phyloP scores from a whole-genome alignment of 2,113 vertebrate species.

The Ameiurus melas region DNA sequence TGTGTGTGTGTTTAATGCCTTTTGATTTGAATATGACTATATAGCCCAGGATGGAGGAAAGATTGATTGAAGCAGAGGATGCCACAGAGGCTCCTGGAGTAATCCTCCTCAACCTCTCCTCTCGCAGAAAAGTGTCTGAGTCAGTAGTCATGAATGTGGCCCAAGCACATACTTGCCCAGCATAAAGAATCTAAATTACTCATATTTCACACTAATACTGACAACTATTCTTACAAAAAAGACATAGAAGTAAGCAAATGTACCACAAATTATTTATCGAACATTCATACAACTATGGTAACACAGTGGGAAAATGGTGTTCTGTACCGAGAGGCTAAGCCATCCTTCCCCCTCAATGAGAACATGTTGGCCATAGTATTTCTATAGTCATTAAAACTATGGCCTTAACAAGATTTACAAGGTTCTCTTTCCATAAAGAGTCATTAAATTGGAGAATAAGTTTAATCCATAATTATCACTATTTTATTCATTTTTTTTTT shows the following conservation, averaged over 20 bases:
- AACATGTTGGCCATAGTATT: not conserved
- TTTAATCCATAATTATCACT: not conserved
- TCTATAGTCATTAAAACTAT: not conserved
- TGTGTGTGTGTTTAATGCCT: constrained; percentile 12
- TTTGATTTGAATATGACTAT: not conserved
- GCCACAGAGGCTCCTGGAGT: constrained; percentile 37
- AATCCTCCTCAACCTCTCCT: constrained; percentile 31
- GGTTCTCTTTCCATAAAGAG: not conserved
- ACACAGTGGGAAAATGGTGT: not conserved
- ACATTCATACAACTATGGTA: not conserved
- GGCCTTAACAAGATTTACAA: not conserved
- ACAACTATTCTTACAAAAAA: not conserved
- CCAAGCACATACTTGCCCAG: not conserved
- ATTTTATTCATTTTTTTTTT: not conserved
- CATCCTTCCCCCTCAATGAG: not conserved
- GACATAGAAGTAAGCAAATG: not conserved
- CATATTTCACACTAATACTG: not conserved
- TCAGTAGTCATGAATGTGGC: constrained; percentile 13
- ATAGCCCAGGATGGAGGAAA: constrained; percentile 1
- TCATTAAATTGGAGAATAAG: not conserved
- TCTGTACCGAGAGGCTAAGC: not conserved
- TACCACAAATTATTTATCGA: not conserved
- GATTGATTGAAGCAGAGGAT: constrained; percentile 35
- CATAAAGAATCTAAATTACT: constrained; percentile 4
- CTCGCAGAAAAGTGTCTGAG: constrained; percentile 21